These are phyloP conservation scores for Sebastes hopkinsi DNA, from an alignment of 2,797 vertebrate genomes.

Conservation along the genomic window DNA sequence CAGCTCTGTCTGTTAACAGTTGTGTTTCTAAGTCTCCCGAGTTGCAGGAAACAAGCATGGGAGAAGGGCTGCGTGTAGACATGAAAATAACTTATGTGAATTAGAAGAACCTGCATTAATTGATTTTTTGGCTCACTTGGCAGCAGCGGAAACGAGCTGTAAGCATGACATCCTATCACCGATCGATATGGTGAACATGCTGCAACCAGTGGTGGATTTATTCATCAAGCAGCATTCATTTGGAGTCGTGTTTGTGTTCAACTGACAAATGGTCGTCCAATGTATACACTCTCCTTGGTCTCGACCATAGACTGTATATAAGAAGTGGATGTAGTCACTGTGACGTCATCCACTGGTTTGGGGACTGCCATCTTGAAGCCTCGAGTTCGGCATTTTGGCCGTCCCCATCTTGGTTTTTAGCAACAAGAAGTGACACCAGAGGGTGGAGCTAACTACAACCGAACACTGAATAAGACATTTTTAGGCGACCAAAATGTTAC, in stretches of 20 bases:
- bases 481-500: too few species aligned
- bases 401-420: rapidly evolving
- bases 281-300: neutral
- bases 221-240: neutral
- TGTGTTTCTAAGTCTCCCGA: neutral
- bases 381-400: too few species aligned
- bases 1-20: neutral
- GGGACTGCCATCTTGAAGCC: too few species aligned
- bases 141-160: neutral
- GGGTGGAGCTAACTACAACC: too few species aligned
- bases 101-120: neutral
- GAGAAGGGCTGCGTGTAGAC: neutral
- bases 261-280: neutral
- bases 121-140: neutral
- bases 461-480: too few species aligned
- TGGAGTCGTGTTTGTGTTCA: neutral
- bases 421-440: too few species aligned
- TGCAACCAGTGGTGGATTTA: neutral
- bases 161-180: neutral
- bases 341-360: too few species aligned
- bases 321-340: too few species aligned
- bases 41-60: conserved; percentile 1
- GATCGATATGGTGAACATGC: neutral
- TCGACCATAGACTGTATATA: neutral
- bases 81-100: conserved; percentile 14